These are phyloP conservation scores for Hirudinaria manillensis DNA, from an alignment of 2,888 invertebrate genomes.

Conservation along the genomic window DNA sequence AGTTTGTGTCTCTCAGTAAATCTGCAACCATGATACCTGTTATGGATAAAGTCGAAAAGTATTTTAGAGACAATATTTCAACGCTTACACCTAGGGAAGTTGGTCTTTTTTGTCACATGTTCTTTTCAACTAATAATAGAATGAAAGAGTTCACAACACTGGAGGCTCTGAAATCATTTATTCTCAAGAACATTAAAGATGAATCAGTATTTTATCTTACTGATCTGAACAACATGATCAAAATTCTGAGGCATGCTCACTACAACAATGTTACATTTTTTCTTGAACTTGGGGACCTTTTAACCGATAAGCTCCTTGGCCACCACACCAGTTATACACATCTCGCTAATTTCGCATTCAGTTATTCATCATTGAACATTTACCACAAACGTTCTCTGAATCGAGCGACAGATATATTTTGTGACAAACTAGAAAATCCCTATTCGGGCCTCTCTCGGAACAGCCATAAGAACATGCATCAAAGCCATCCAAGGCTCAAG, in stretches of 20 bases:
- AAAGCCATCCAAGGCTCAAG: neutral
- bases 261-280: neutral
- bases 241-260: neutral
- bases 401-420: neutral
- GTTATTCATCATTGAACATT: neutral
- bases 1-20: neutral
- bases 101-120: conserved; percentile 1
- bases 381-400: neutral
- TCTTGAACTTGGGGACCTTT: neutral
- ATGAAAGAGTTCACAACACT: neutral
- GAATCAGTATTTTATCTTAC: neutral
- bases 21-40: neutral
- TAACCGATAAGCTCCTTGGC: neutral
- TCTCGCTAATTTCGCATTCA: neutral
- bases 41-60: conserved; percentile 1
- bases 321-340: neutral
- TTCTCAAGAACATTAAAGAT: neutral
- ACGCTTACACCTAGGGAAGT: neutral
- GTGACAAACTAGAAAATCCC: neutral
- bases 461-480: neutral
- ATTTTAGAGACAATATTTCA: conserved; percentile 1
- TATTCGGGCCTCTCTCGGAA: neutral
- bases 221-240: conserved; percentile 10
- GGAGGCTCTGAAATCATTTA: neutral
- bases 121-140: neutral